A percentile compares a stretch with the other conserved stretches of the same genome.
These are phyloP conservation scores for Belonocnema kinseyi DNA, from an alignment of 1,140 invertebrate species.

Conservation along the genomic window DNA sequence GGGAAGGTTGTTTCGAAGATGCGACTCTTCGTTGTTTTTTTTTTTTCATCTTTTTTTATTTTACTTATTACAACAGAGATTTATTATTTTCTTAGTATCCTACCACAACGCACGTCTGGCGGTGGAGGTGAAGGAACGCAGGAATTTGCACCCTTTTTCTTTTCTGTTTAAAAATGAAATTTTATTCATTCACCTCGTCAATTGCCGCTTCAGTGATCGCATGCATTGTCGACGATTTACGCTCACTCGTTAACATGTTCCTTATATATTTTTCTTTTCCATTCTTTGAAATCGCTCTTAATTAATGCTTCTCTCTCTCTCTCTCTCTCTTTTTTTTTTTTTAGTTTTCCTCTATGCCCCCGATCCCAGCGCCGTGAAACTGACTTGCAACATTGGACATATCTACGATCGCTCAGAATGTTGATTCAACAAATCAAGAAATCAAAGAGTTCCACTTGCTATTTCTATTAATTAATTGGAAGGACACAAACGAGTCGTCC, in stretches of 20 bases:
- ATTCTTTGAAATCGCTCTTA: constrained; percentile 50
- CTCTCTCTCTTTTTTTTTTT: constrained; percentile 11
- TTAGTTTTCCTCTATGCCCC: constrained; percentile 51
- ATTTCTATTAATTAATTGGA: too few species aligned
- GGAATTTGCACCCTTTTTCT: constrained; percentile 36
- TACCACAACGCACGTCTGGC: constrained; percentile 42
- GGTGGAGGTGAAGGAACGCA: constrained; percentile 21
- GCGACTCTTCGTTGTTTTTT: constrained; percentile 42
- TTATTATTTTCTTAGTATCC: constrained; percentile 41
- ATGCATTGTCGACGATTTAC: constrained; percentile 57
- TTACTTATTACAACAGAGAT: constrained; percentile 35
- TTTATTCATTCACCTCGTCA: constrained; percentile 33
- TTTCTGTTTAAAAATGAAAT: neutral
- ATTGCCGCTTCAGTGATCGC: constrained; percentile 23
- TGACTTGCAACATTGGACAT: constrained; percentile 44
- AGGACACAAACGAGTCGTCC: too few species aligned
- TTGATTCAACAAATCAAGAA: neutral
- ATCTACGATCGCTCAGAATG: constrained; percentile 7
- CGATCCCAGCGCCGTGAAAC: constrained; percentile 47
- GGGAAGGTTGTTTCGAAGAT: constrained; percentile 59
- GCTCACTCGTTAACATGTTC: constrained; percentile 63
- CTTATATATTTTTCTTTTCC: constrained; percentile 50
- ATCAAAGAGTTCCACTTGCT: too few species aligned
- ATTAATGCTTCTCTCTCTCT: constrained; percentile 40
- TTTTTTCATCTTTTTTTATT: constrained; percentile 24